Conservation (phyloP, 1,140 invertebrate species). For the Saccostrea glomerata region DNA sequence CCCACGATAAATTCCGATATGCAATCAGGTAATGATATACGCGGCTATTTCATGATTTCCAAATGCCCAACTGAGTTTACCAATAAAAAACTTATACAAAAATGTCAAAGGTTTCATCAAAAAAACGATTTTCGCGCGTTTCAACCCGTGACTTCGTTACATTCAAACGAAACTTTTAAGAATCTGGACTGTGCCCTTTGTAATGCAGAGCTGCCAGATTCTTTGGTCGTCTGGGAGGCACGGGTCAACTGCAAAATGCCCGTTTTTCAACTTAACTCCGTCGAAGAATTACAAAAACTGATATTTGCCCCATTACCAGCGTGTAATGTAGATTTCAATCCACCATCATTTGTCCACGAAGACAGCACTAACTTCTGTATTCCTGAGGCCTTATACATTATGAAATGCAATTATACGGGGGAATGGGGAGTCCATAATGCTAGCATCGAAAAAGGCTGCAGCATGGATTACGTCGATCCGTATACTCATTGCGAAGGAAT, state of each 20-base stretch:
- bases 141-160: background rate
- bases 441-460: background rate
- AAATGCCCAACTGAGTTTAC: background rate
- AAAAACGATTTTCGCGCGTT: background rate
- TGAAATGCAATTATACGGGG: background rate
- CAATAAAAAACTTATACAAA: background rate
- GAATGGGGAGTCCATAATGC: background rate
- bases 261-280: background rate
- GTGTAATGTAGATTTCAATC: background rate
- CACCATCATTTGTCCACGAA: background rate
- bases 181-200: background rate
- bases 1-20: background rate
- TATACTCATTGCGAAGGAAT: background rate
- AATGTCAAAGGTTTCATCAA: background rate
- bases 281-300: background rate
- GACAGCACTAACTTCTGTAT: background rate
- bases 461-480: background rate
- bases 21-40: too few relatives aligned
- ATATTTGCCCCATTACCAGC: background rate
- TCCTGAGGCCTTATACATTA: too few relatives aligned
- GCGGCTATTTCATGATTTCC: background rate
- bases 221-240: background rate
- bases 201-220: background rate
- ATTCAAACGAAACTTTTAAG: background rate
- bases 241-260: background rate